These are phyloP conservation scores for Phyllotreta cruciferae DNA, from an alignment of 2,888 invertebrate genomes.

Conservation along the genomic window DNA sequence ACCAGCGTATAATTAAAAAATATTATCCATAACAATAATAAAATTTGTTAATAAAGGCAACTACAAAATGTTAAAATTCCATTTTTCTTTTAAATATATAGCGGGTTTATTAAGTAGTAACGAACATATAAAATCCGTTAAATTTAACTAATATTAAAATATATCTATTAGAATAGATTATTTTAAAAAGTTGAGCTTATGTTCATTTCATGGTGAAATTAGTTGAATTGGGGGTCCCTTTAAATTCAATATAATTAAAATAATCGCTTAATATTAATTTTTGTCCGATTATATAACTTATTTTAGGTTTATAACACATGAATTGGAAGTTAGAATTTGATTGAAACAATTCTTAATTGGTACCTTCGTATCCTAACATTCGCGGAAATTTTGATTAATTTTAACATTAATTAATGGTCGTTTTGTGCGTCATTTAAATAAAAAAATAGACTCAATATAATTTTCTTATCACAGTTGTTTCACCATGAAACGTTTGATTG, in stretches of 20 bases:
- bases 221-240: constrained; percentile 21
- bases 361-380: not conserved
- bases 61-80: constrained; percentile 20
- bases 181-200: constrained; percentile 37
- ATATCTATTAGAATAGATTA: constrained; percentile 26
- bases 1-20: not conserved
- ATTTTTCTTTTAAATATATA: constrained; percentile 1
- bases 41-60: constrained; percentile 15
- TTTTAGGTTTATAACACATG: not conserved
- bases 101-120: constrained; percentile 4
- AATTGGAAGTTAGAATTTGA: not conserved
- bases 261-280: not conserved
- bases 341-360: too few relatives aligned
- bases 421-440: not conserved
- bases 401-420: too few relatives aligned
- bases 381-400: not conserved
- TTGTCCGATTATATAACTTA: not conserved
- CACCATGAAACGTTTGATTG: constrained; percentile 40
- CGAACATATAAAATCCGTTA: constrained; percentile 25
- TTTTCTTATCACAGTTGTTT: constrained; percentile 26
- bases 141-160: constrained; percentile 25
- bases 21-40: not conserved
- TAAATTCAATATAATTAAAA: constrained; percentile 4
- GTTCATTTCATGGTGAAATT: constrained; percentile 36
- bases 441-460: not conserved